Percentiles rank a stretch among this genome's conserved stretches.
Evolutionary conservation across 2,113 vertebrate genomes (phyloP).

Genomic region (Lamprotornis superbus): DNA sequence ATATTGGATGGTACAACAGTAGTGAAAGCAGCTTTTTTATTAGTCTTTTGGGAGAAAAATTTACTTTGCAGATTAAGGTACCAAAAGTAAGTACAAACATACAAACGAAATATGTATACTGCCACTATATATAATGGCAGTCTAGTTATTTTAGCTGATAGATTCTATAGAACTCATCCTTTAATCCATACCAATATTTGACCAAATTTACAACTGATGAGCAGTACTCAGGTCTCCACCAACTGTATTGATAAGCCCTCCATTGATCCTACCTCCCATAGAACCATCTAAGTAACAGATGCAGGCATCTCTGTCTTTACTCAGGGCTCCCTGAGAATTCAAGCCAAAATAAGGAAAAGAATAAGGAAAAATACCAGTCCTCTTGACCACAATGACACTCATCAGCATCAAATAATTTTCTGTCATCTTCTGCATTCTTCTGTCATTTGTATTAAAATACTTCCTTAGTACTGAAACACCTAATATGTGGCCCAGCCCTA

Average conservation of each 20-base stretch:
- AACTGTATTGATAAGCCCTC: not conserved
- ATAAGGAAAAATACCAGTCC: not conserved
- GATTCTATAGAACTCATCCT: not conserved
- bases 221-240: not conserved
- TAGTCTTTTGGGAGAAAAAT: not conserved
- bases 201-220: not conserved
- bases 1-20: not conserved
- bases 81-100: not conserved
- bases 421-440: not conserved
- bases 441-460: not conserved
- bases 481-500: not conserved
- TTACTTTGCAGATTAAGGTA: not conserved
- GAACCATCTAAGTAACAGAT: not conserved
- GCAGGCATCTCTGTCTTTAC: not conserved
- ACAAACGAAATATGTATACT: not conserved
- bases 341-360: not conserved
- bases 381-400: not conserved
- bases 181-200: not conserved
- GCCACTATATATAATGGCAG: not conserved
- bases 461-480: not conserved
- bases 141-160: not conserved
- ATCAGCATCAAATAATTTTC: not conserved
- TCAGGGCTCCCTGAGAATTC: not conserved
- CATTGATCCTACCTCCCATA: not conserved
- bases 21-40: not conserved